Conservation (phyloP, 2,113 vertebrate species). For the Tringa solitaria region DNA sequence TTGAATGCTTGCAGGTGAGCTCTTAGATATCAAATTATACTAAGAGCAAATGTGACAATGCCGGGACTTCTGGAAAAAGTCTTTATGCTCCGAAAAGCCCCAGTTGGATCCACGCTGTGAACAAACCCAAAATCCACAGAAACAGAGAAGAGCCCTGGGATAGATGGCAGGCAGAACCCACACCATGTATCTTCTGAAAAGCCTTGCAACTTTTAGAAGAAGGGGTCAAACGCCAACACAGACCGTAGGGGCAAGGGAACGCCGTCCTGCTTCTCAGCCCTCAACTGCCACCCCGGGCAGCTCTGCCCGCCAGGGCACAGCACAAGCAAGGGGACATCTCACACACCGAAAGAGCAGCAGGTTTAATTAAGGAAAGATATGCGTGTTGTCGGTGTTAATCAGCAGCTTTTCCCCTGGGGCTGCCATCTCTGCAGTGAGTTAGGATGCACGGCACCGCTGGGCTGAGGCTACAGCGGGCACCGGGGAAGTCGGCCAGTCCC, state of each 20-base stretch:
- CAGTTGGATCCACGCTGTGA: neutral
- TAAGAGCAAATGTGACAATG: neutral
- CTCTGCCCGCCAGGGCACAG: rapidly evolving
- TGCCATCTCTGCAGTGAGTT: neutral
- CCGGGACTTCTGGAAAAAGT: neutral
- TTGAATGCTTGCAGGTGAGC: neutral
- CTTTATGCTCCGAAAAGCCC: neutral
- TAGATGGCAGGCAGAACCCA: neutral
- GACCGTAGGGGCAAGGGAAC: neutral
- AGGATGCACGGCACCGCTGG: rapidly evolving
- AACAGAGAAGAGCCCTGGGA: neutral
- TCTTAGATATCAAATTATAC: neutral
- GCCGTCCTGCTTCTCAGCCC: neutral
- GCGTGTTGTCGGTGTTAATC: neutral
- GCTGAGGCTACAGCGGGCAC: neutral
- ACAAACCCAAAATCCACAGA: neutral
- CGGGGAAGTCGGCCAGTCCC: no score
- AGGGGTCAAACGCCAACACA: neutral
- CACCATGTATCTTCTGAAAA: neutral
- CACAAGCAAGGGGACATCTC: neutral
- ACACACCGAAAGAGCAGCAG: neutral
- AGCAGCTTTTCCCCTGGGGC: neutral
- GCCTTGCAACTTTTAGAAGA: neutral
- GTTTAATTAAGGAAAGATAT: neutral
- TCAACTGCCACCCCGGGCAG: rapidly evolving